phyloP scores from a whole-genome alignment of 2,888 invertebrate species.

The Archips xylosteana region DNA sequence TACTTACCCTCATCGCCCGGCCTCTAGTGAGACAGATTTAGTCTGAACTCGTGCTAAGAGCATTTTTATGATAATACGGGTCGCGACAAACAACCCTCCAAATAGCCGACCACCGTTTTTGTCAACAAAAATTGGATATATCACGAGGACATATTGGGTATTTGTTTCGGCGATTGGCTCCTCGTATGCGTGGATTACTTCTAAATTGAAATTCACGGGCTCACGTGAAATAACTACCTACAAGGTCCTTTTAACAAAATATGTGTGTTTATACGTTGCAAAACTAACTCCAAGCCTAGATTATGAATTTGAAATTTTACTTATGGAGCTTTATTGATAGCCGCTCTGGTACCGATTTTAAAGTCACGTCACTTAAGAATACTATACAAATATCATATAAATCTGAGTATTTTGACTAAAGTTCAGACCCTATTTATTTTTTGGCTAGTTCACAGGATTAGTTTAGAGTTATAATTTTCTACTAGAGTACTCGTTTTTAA shows the following conservation, averaged over 20 bases:
- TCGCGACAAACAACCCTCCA: constrained; percentile 23
- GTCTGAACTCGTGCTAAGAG: constrained; percentile 32
- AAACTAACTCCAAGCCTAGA: not conserved
- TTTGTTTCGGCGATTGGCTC: constrained; percentile 26
- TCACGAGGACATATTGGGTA: constrained; percentile 32
- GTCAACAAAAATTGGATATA: constrained; percentile 36
- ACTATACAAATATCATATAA: too few relatives aligned
- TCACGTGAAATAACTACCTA: not conserved
- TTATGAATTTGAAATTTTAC: not conserved
- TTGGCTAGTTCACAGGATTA: too few relatives aligned
- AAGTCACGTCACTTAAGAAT: too few relatives aligned
- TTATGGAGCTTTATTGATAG: too few relatives aligned
- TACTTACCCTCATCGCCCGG: constrained; percentile 16
- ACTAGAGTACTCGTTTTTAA: too few relatives aligned
- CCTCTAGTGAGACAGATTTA: constrained; percentile 27
- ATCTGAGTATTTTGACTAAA: too few relatives aligned
- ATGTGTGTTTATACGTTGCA: not conserved
- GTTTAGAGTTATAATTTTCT: too few relatives aligned
- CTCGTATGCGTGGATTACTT: constrained; percentile 18
- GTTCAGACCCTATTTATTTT: too few relatives aligned
- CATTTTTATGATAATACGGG: constrained; percentile 40
- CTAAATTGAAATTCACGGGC: constrained; percentile 25
- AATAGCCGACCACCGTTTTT: constrained; percentile 33
- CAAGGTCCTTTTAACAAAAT: not conserved
- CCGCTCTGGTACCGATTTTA: too few relatives aligned